phyloP scores from a whole-genome alignment of 2,113 vertebrate genomes.

The Mirounga angustirostris region DNA sequence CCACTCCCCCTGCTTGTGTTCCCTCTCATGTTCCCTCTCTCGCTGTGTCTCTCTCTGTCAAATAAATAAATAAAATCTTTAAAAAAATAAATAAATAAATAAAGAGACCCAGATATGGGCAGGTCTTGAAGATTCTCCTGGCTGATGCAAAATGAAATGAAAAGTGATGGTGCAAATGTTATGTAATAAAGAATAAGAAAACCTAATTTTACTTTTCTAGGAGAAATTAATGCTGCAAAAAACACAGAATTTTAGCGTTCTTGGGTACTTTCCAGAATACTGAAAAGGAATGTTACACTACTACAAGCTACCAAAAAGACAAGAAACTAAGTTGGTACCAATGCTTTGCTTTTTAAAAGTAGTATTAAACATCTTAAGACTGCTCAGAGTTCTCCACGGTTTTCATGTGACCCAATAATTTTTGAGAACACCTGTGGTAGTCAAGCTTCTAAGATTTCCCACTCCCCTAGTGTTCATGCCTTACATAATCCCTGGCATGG shows the following conservation, averaged over 20 bases:
- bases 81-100: background rate
- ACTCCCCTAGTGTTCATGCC: background rate
- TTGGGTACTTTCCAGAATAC: background rate
- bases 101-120: background rate
- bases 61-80: background rate
- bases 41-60: too few species aligned
- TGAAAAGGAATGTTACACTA: background rate
- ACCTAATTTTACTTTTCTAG: background rate
- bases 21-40: too few species aligned
- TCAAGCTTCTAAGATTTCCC: background rate
- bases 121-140: background rate
- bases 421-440: background rate
- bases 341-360: background rate
- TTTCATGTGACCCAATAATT: background rate
- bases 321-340: background rate
- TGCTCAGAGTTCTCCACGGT: background rate
- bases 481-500: background rate
- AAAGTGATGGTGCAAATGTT: background rate
- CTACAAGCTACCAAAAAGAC: background rate
- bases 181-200: background rate
- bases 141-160: background rate
- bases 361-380: background rate
- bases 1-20: too few species aligned
- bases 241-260: background rate
- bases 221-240: background rate